A percentile compares a stretch with the other conserved stretches of the same genome.
Conservation (phyloP, 2,888 invertebrate genomes). For the Phanerotoma sp. region DNA sequence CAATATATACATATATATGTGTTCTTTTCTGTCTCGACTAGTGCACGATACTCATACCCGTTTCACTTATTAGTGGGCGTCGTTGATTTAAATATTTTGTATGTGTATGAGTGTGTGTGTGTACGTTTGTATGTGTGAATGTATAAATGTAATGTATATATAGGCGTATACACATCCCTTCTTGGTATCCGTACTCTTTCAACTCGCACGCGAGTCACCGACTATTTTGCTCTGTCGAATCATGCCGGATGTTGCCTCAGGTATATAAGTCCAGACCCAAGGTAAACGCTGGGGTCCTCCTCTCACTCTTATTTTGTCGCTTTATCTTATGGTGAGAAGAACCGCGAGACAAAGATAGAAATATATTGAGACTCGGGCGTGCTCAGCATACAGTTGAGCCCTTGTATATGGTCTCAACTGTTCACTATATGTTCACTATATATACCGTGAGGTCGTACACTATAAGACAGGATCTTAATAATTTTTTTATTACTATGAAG, state of each 20-base stretch:
- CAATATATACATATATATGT: too few relatives aligned
- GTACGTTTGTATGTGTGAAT: too few relatives aligned
- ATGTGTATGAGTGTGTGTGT: constrained; percentile 15
- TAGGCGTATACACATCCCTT: constrained; percentile 5
- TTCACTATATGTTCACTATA: too few relatives aligned
- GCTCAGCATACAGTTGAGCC: constrained; percentile 28
- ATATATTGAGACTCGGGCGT: constrained; percentile 35
- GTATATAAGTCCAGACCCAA: constrained; percentile 29
- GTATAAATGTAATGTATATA: not conserved
- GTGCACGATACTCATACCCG: constrained; percentile 12
- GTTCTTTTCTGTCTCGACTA: not conserved
- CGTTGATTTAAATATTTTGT: not conserved
- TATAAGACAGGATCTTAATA: constrained; percentile 2
- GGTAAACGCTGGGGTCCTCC: constrained; percentile 12
- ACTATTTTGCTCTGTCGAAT: constrained; percentile 52
- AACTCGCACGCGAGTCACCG: constrained; percentile 32
- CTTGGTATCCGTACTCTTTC: not conserved
- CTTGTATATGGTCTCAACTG: too few relatives aligned
- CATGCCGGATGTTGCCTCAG: constrained; percentile 57
- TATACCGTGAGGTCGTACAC: constrained; percentile 14
- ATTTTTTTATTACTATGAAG: constrained; percentile 6
- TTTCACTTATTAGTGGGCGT: constrained; percentile 30
- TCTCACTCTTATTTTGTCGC: constrained; percentile 19
- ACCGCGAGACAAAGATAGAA: constrained; percentile 33
- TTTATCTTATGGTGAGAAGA: constrained; percentile 2